Conservation (phyloP, 2,113 vertebrate species). For the Galeopterus variegatus region DNA sequence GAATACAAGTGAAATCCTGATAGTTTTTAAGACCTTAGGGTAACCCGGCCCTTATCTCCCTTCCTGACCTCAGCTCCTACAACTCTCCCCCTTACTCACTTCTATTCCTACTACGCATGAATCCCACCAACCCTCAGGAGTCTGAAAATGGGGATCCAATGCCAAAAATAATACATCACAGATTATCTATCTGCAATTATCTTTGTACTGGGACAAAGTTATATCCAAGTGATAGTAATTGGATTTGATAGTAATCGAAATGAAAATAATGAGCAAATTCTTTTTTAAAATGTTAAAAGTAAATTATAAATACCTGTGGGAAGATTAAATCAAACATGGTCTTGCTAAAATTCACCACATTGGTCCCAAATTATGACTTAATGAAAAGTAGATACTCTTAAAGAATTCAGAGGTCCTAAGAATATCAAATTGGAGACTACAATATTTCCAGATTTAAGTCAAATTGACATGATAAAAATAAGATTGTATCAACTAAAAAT, state of each 20-base stretch:
- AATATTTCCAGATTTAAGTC: neutral
- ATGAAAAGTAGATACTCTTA: neutral
- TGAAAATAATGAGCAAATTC: neutral
- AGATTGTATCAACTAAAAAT: neutral
- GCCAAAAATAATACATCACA: neutral
- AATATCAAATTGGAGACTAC: neutral
- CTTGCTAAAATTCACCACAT: neutral
- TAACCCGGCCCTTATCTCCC: too few species aligned
- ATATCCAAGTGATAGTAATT: neutral
- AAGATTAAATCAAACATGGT: neutral
- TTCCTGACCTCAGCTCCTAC: too few species aligned
- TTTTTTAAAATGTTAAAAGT: neutral
- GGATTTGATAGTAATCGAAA: neutral
- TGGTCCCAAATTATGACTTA: neutral
- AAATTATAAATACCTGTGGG: neutral
- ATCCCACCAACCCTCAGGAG: too few species aligned
- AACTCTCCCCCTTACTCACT: too few species aligned
- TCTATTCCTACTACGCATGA: too few species aligned
- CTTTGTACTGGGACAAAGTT: neutral
- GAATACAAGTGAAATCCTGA: too few species aligned
- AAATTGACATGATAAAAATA: constrained; percentile 39
- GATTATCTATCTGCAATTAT: neutral
- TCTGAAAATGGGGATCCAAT: too few species aligned
- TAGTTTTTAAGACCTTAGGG: too few species aligned
- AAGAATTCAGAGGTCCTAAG: neutral